A percentile compares a stretch with the other conserved stretches of the same genome.
Evolutionary conservation across 2,797 vertebrate genomes (phyloP).

Genomic region (Dendrocincla tyrannina): DNA sequence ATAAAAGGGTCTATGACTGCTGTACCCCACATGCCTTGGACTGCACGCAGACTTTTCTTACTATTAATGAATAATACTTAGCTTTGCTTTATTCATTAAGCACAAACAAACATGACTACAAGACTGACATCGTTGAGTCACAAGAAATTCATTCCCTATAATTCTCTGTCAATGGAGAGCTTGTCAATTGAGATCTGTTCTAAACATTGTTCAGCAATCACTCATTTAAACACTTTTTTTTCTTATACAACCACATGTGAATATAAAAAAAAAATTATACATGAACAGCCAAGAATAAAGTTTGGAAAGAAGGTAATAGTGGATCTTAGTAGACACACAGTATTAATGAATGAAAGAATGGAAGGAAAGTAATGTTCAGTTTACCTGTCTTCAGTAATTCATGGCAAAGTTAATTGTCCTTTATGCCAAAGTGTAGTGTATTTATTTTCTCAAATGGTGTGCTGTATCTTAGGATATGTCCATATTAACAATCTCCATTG

Average conservation of each 20-base stretch:
- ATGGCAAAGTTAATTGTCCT: neutral
- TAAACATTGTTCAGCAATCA: slow-evolving; percentile 17
- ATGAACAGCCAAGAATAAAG: neutral
- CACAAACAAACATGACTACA: neutral
- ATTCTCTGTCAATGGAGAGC: neutral
- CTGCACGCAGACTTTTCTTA: fast-evolving
- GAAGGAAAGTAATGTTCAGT: neutral
- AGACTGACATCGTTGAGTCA: slow-evolving; percentile 23
- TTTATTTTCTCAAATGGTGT: neutral
- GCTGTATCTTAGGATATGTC: slow-evolving; percentile 20
- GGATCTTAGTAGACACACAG: neutral
- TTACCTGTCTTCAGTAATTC: slow-evolving; percentile 61
- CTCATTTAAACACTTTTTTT: neutral
- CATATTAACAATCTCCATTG: neutral
- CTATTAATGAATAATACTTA: neutral
- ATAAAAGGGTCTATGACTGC: neutral
- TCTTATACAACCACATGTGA: neutral
- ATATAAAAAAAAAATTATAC: neutral
- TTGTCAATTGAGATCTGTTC: neutral
- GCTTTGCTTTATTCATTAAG: neutral
- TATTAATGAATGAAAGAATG: neutral
- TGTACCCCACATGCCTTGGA: neutral
- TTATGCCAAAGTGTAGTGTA: neutral
- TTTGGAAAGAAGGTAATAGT: neutral
- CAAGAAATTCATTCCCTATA: slow-evolving; percentile 28